phyloP scores from a whole-genome alignment of 2,888 invertebrate genomes.

The Heteromurus nitidus region DNA sequence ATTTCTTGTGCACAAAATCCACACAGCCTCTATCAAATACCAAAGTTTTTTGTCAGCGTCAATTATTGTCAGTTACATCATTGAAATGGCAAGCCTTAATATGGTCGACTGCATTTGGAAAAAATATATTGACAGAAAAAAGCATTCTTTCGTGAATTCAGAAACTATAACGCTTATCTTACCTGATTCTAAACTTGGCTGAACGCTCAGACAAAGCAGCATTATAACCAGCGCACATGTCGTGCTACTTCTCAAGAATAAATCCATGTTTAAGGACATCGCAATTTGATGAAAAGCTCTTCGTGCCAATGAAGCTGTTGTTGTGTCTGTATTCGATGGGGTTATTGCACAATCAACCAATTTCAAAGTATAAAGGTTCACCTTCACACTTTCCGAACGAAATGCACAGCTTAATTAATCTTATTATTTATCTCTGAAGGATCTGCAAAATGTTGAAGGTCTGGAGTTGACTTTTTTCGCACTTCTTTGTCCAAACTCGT shows the following conservation, averaged over 20 bases:
- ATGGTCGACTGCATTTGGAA: too few species aligned
- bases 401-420: background rate
- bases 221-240: background rate
- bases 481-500: too few species aligned
- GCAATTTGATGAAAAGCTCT: slow-evolving; percentile 19
- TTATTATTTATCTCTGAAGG: slow-evolving; percentile 21
- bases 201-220: background rate
- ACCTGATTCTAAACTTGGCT: slow-evolving; percentile 31
- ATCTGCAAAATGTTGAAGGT: slow-evolving; percentile 23
- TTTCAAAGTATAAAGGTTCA: slow-evolving; percentile 24
- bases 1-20: too few species aligned
- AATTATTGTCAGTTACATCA: too few species aligned
- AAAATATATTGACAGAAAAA: too few species aligned
- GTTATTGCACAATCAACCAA: background rate
- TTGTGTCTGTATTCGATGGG: background rate
- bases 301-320: too few species aligned
- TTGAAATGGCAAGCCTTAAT: too few species aligned
- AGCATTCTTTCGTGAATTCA: too few species aligned
- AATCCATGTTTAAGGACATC: slow-evolving; percentile 1
- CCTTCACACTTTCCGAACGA: slow-evolving; percentile 31
- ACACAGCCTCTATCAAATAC: too few species aligned
- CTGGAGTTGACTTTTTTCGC: too few species aligned
- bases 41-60: too few species aligned
- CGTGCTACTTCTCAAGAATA: slow-evolving; percentile 1
- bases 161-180: too few species aligned